Evolutionary conservation across 2,113 vertebrate species (phyloP).

Genomic region (Sphaerodactylus townsendi): DNA sequence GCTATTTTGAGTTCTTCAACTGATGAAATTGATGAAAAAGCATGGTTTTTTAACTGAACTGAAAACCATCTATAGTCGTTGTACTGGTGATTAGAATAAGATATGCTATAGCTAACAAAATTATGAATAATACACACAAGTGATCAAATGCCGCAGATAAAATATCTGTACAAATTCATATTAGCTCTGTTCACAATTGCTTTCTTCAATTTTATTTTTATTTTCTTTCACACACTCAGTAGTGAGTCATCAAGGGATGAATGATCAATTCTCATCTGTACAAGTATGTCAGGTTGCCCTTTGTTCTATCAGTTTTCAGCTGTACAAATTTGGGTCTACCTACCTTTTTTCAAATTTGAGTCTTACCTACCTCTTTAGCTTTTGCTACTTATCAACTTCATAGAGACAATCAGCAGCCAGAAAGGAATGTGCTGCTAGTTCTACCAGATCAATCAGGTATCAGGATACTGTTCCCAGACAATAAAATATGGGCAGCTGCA

Average conservation of each 20-base stretch:
- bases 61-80: neutral
- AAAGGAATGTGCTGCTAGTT: neutral
- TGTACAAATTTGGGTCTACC: neutral
- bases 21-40: no score
- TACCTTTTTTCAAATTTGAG: neutral
- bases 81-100: neutral
- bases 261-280: no score
- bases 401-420: neutral
- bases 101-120: neutral
- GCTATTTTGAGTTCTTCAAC: slow-evolving; percentile 37
- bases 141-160: neutral
- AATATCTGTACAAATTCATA: neutral
- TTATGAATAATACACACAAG: neutral
- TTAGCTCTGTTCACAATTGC: no score
- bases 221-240: neutral
- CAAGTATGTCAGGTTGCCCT: neutral
- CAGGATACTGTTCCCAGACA: neutral
- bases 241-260: neutral
- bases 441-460: neutral
- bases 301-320: neutral
- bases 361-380: no score
- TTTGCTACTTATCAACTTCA: neutral
- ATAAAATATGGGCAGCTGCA: neutral
- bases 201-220: neutral
- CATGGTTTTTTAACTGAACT: neutral